These are phyloP conservation scores for Philaethria dido DNA, from an alignment of 2,888 invertebrate genomes.

Conservation along the genomic window DNA sequence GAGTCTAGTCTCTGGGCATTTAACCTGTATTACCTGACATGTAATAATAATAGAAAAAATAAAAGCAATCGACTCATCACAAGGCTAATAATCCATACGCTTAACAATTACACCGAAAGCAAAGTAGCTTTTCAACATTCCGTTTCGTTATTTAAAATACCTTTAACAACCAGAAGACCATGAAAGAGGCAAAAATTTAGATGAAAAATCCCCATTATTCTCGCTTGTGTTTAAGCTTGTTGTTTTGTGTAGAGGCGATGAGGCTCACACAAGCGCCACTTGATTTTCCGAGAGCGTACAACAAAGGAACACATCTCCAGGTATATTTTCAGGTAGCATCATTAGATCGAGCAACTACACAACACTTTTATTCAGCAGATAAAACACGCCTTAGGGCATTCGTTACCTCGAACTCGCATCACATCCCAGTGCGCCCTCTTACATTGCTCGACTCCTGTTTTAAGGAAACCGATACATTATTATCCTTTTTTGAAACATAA, in stretches of 20 bases:
- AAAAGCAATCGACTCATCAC: not conserved
- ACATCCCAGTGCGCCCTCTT: slow-evolving; percentile 45
- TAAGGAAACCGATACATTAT: slow-evolving; percentile 51
- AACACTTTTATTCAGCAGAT: slow-evolving; percentile 65
- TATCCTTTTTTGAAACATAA: slow-evolving; percentile 59
- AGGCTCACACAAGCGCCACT: slow-evolving; percentile 45
- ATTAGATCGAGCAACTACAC: slow-evolving; percentile 48
- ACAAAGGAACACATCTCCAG: slow-evolving; percentile 47
- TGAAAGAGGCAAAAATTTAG: slow-evolving; percentile 18
- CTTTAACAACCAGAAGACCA: slow-evolving; percentile 1
- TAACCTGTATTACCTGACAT: no score
- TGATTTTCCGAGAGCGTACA: slow-evolving; percentile 45
- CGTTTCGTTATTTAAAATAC: slow-evolving; percentile 18
- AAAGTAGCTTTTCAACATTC: slow-evolving; percentile 10
- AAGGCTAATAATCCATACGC: not conserved
- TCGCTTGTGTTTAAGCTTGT: slow-evolving; percentile 38
- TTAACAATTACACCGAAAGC: not conserved
- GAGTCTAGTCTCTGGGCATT: no score
- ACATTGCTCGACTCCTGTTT: slow-evolving; percentile 50
- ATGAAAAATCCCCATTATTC: slow-evolving; percentile 29
- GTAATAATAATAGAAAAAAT: no score
- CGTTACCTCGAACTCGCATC: slow-evolving; percentile 60
- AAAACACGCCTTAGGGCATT: slow-evolving; percentile 66
- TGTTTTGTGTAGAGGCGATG: slow-evolving; percentile 44
- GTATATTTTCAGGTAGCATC: slow-evolving; percentile 47